These are phyloP conservation scores for Malacoctenus gilli DNA, from an alignment of 2,797 vertebrate genomes.

Conservation along the genomic window DNA sequence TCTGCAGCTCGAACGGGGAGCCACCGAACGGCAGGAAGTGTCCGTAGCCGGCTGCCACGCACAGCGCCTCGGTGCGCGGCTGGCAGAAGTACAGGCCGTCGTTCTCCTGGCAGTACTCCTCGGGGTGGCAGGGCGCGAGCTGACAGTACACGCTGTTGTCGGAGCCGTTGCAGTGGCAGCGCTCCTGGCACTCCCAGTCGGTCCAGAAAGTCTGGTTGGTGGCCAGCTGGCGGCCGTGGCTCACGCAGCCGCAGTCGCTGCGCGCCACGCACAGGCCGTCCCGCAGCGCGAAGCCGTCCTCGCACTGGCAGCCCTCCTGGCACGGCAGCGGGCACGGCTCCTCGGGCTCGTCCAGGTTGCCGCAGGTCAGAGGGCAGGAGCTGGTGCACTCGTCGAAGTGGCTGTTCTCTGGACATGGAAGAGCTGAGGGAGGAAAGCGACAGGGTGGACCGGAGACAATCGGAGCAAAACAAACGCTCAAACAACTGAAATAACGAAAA, in stretches of 20 bases:
- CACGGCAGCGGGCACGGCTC: slow-evolving; percentile 86
- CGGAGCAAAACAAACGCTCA: no score
- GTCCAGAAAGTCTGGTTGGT: slow-evolving; percentile 97
- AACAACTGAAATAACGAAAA: no score
- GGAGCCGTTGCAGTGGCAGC: slow-evolving; percentile 95
- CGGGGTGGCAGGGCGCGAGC: slow-evolving; percentile 84
- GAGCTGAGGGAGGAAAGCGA: slow-evolving; percentile 77
- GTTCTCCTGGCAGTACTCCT: slow-evolving; percentile 92
- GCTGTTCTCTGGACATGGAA: slow-evolving; percentile 93
- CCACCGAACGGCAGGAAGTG: slow-evolving; percentile 94
- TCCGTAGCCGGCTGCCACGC: slow-evolving; percentile 90
- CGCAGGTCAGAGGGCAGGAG: slow-evolving; percentile 89
- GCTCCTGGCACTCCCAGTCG: slow-evolving; percentile 93
- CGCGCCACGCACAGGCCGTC: slow-evolving; percentile 86
- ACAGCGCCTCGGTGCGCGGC: slow-evolving; percentile 89
- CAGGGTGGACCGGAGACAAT: not conserved
- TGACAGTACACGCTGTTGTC: slow-evolving; percentile 95
- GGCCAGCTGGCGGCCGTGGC: slow-evolving; percentile 87
- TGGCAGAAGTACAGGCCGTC: slow-evolving; percentile 89
- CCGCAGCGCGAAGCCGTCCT: slow-evolving; percentile 88
- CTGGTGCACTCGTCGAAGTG: slow-evolving; percentile 95
- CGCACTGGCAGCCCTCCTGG: slow-evolving; percentile 92
- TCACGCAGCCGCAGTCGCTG: slow-evolving; percentile 91
- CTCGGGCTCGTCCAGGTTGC: slow-evolving; percentile 80
- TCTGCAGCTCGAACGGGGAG: slow-evolving; percentile 94